phyloP scores from a whole-genome alignment of 2,797 vertebrate genomes.

The Poecilia gillii region DNA sequence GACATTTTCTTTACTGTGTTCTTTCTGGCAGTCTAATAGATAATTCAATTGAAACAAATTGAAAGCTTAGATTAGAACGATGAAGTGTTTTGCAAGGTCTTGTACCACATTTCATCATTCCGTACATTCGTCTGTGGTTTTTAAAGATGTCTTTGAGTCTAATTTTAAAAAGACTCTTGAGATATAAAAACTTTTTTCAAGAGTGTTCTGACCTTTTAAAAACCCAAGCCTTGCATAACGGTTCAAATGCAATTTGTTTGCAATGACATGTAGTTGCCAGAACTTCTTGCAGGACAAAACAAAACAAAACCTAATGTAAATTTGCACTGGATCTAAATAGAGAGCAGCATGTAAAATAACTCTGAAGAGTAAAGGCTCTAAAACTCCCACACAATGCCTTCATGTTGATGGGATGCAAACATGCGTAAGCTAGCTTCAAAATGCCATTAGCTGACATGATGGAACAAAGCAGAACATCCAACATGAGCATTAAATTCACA shows the following conservation, averaged over 20 bases:
- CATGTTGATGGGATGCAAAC: neutral
- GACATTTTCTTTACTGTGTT: neutral
- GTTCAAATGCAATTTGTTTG: neutral
- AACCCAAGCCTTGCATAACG: neutral
- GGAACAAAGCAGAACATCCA: neutral
- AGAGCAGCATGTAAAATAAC: neutral
- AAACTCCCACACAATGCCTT: neutral
- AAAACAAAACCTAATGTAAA: neutral
- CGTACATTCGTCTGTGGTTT: neutral
- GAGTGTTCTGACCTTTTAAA: neutral
- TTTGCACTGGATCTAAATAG: neutral
- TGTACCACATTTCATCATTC: neutral
- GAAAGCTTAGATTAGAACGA: neutral
- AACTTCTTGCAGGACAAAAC: neutral
- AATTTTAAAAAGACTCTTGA: neutral
- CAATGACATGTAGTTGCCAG: neutral
- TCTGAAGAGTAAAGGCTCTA: neutral
- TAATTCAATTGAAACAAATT: neutral
- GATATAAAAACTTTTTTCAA: neutral
- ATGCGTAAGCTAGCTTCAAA: neutral
- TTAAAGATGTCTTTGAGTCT: neutral
- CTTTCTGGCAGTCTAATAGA: neutral
- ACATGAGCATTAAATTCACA: neutral
- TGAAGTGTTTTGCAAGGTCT: neutral
- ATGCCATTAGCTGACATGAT: neutral